Conservation (phyloP, 2,113 vertebrate species). For the Piaya cayana region DNA sequence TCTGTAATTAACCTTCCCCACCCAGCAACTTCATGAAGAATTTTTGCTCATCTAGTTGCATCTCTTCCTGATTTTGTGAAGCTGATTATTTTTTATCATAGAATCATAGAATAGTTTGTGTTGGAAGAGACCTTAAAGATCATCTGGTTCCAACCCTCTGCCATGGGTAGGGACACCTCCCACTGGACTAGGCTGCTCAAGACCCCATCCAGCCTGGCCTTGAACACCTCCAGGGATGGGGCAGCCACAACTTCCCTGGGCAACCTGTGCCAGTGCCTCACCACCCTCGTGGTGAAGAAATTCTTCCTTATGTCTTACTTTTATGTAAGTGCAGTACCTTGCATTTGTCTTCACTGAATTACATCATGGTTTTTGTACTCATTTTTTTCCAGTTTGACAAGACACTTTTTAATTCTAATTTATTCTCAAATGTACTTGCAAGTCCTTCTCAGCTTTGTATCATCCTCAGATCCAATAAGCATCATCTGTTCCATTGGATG, state of each 20-base stretch:
- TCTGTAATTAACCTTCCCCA: background rate
- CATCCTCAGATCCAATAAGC: background rate
- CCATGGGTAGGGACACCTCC: no score
- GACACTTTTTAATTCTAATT: background rate
- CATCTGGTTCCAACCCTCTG: no score
- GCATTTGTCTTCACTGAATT: background rate
- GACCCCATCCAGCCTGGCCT: no score
- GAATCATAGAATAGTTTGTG: no score
- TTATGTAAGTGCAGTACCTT: background rate
- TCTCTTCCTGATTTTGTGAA: background rate
- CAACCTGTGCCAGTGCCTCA: no score
- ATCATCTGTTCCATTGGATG: background rate
- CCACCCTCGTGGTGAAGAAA: no score
- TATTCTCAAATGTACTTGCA: background rate
- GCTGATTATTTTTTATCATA: background rate
- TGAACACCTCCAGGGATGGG: no score
- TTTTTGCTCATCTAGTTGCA: background rate
- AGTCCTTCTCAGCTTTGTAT: background rate
- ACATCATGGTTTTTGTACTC: background rate
- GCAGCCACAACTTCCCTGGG: no score
- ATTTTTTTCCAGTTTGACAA: background rate
- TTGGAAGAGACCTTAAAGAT: no score
- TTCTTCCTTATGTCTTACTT: no score
- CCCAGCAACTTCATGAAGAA: background rate
- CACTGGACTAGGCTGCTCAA: no score